These are phyloP conservation scores for Lycodopsis pacificus DNA, from an alignment of 2,797 vertebrate genomes.

Conservation along the genomic window DNA sequence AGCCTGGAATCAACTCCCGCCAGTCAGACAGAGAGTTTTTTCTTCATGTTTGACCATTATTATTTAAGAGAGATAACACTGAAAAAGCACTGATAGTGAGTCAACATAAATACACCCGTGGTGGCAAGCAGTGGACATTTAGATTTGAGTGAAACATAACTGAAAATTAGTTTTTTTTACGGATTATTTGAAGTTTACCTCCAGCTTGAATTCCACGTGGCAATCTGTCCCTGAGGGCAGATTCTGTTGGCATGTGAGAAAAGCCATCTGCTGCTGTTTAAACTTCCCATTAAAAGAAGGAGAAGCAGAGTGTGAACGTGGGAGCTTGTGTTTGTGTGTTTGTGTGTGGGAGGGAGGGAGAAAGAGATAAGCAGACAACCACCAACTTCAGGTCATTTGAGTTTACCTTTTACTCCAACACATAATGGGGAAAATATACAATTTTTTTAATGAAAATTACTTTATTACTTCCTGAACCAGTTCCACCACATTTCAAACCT, in stretches of 20 bases:
- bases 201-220: slow-evolving; percentile 72
- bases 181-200: slow-evolving; percentile 60
- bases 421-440: not conserved
- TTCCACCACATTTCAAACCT: not conserved
- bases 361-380: slow-evolving; percentile 9
- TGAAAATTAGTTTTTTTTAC: slow-evolving; percentile 7
- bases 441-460: not conserved
- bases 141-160: not conserved
- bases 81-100: not conserved
- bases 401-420: slow-evolving; percentile 27
- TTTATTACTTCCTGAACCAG: not conserved
- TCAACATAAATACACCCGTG: not conserved
- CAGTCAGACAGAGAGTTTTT: not conserved
- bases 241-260: slow-evolving; percentile 80
- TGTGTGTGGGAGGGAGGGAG: slow-evolving; percentile 3
- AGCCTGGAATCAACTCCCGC: too few relatives aligned
- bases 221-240: slow-evolving; percentile 69
- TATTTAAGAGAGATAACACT: too few relatives aligned
- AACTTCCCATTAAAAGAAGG: slow-evolving; percentile 70
- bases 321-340: slow-evolving; percentile 26
- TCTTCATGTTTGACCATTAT: too few relatives aligned
- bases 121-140: not conserved
- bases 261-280: slow-evolving; percentile 80
- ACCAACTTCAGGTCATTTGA: slow-evolving; percentile 15
- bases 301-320: slow-evolving; percentile 46